Percentiles rank a stretch among this genome's conserved stretches.
Conservation (phyloP, 2,113 vertebrate genomes). For the Osmerus eperlanus region DNA sequence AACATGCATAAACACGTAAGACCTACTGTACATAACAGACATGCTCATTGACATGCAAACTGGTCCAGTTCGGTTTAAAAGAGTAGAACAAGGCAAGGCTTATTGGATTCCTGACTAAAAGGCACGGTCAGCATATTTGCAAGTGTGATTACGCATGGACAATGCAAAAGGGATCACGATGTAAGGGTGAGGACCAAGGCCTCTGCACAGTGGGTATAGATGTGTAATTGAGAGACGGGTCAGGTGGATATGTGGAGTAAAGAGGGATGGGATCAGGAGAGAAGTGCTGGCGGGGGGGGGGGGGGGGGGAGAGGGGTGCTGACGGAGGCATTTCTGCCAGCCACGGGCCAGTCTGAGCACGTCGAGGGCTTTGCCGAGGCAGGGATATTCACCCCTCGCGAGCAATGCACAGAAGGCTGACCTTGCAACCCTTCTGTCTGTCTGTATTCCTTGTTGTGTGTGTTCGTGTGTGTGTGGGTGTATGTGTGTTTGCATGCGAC, state of each 20-base stretch:
- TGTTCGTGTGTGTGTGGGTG: constrained; percentile 35
- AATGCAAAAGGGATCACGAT: constrained; percentile 12
- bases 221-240: constrained; percentile 25
- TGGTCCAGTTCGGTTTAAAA: constrained; percentile 22
- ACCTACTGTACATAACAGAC: not conserved
- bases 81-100: constrained; percentile 12
- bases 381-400: constrained; percentile 49
- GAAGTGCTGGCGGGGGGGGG: not conserved
- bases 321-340: constrained; percentile 54
- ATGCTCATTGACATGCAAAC: constrained; percentile 8
- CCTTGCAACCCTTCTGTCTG: constrained; percentile 45
- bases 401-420: constrained; percentile 60
- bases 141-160: constrained; percentile 42
- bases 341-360: constrained; percentile 45
- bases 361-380: constrained; percentile 62
- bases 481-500: constrained; percentile 48
- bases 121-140: constrained; percentile 21
- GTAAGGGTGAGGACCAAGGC: not conserved
- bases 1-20: not conserved
- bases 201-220: not conserved
- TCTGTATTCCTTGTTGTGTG: constrained; percentile 19
- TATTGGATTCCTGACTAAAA: constrained; percentile 18
- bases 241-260: constrained; percentile 23
- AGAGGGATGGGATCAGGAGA: constrained; percentile 33
- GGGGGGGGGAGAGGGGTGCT: constrained; percentile 43